Conservation (phyloP, 1,140 invertebrate species). For the Drosophila malerkotliana region DNA sequence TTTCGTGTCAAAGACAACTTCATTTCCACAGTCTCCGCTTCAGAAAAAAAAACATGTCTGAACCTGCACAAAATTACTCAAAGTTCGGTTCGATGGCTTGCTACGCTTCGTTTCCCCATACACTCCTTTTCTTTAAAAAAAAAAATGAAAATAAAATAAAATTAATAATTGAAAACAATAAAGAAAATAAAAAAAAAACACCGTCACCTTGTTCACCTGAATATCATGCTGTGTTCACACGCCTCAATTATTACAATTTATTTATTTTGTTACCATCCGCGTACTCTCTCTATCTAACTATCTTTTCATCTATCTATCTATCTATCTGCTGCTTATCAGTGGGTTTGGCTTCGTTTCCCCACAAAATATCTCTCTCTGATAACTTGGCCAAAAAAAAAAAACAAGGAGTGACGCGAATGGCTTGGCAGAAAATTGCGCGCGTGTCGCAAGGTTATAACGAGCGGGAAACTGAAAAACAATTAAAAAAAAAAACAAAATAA, state of each 20-base stretch:
- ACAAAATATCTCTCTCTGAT: too few species aligned
- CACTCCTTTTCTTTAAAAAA: neutral
- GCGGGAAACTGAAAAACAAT: slow-evolving; percentile 13
- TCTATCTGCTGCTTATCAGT: neutral
- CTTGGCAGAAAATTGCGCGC: slow-evolving; percentile 5
- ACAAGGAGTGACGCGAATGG: neutral
- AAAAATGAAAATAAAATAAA: too few species aligned
- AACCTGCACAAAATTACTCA: neutral
- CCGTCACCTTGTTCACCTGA: neutral
- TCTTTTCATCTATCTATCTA: too few species aligned
- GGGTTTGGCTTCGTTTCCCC: neutral
- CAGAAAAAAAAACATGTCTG: neutral
- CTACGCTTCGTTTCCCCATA: slow-evolving; percentile 31
- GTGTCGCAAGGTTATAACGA: slow-evolving; percentile 28
- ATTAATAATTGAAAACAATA: neutral
- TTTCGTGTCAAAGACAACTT: slow-evolving; percentile 67
- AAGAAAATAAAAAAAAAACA: neutral
- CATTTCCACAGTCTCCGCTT: slow-evolving; percentile 44
- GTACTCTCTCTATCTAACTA: neutral
- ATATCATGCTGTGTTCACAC: neutral
- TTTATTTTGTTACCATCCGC: slow-evolving; percentile 1
- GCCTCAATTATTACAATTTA: neutral
- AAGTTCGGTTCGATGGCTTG: slow-evolving; percentile 31
- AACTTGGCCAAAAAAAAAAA: neutral
- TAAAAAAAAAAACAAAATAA: slow-evolving; percentile 26